Conservation (phyloP, 2,797 vertebrate genomes). For the Sebastes elongatus region DNA sequence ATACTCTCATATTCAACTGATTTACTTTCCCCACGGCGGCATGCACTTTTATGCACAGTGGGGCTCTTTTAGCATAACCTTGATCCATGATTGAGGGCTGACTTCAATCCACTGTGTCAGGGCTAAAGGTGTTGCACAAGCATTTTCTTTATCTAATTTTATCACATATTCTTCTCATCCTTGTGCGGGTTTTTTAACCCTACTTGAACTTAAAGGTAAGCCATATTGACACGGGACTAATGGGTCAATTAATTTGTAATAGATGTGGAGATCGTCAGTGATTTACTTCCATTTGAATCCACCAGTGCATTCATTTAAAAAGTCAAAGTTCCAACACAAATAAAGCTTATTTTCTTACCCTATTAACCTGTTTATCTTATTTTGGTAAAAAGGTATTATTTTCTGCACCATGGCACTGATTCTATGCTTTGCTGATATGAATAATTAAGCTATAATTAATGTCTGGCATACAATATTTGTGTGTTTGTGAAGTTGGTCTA, state of each 20-base stretch:
- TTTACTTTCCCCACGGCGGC: conserved; percentile 27
- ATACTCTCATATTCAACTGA: conserved; percentile 28
- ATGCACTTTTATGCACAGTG: conserved; percentile 47
- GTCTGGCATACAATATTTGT: neutral
- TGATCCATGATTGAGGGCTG: conserved; percentile 56
- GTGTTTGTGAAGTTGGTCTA: neutral
- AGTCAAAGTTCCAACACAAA: neutral
- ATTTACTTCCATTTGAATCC: conserved; percentile 4
- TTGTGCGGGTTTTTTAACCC: neutral
- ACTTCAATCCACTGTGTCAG: conserved; percentile 44
- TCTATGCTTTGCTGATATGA: neutral
- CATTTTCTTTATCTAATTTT: conserved; percentile 44
- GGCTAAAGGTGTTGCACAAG: conserved; percentile 42
- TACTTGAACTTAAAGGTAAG: neutral
- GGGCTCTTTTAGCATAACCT: conserved; percentile 40
- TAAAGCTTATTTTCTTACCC: neutral
- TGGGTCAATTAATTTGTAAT: neutral
- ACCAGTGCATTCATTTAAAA: neutral
- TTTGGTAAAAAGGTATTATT: neutral
- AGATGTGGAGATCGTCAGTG: neutral
- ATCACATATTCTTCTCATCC: conserved; percentile 10
- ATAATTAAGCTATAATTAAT: neutral
- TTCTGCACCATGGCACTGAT: neutral
- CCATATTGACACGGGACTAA: neutral
- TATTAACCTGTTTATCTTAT: neutral